Evolutionary conservation across 37 sponge, comb jelly and placozoan species (phyloP).

Genomic region (Oscarella lobularis): DNA sequence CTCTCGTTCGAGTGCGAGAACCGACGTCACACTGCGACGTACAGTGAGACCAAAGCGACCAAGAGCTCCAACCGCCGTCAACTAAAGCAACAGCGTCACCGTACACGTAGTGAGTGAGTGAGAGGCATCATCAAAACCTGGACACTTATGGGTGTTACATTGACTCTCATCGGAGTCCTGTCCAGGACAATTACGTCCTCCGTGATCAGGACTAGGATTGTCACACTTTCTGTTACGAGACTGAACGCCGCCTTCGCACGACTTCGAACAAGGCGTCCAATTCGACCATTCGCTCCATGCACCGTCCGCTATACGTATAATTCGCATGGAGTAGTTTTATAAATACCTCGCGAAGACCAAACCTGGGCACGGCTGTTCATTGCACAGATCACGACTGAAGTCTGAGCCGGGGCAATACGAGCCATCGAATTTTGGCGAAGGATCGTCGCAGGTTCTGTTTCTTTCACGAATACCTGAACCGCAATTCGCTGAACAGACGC

Average conservation of each 20-base stretch:
- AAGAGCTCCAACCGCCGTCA: background rate
- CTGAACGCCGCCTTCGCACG: constrained; percentile 2
- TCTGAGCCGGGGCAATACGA: background rate
- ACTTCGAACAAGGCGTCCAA: background rate
- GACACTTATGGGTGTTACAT: constrained; percentile 3
- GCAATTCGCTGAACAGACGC: background rate
- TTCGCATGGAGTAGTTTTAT: background rate
- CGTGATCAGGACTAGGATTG: constrained; percentile 1
- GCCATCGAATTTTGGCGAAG: background rate
- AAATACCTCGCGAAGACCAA: background rate
- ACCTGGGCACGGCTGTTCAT: constrained; percentile 8
- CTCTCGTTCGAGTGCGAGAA: background rate
- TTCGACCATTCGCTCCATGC: constrained; percentile 7
- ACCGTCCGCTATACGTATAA: constrained; percentile 11
- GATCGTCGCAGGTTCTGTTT: background rate
- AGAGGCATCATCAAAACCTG: background rate
- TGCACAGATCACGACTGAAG: background rate
- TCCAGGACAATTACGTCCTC: constrained; percentile 5
- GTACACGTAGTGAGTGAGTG: background rate
- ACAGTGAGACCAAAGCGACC: background rate
- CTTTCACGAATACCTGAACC: background rate
- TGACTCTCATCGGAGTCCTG: background rate
- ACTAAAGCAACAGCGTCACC: constrained; percentile 1
- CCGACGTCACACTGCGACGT: background rate
- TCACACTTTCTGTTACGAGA: background rate